Conservation (phyloP, 2,113 vertebrate genomes). For the Lynx canadensis region DNA sequence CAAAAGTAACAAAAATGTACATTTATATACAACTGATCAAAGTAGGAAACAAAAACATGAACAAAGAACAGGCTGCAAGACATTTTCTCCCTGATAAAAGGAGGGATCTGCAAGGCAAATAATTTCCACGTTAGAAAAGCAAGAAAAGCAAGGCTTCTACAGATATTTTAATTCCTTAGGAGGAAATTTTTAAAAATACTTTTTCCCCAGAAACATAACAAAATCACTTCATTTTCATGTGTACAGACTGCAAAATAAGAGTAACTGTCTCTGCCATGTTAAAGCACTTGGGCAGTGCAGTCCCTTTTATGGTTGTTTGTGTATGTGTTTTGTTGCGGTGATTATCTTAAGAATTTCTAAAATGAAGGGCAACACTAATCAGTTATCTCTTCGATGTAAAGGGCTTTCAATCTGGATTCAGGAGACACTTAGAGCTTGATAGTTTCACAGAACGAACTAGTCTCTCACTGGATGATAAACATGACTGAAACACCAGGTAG, state of each 20-base stretch:
- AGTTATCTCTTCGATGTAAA: background rate
- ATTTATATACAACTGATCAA: slow-evolving; percentile 60
- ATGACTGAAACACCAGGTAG: background rate
- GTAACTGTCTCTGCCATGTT: background rate
- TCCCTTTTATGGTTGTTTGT: background rate
- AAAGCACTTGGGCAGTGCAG: background rate
- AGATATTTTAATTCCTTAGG: slow-evolving; percentile 49
- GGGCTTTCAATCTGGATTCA: slow-evolving; percentile 46
- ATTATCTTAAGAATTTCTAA: slow-evolving; percentile 56
- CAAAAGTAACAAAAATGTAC: slow-evolving; percentile 55
- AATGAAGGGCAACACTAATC: slow-evolving; percentile 62
- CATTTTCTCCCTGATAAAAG: slow-evolving; percentile 53
- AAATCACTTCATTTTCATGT: slow-evolving; percentile 19
- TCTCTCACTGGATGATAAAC: background rate
- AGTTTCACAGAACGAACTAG: background rate
- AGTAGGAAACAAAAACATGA: slow-evolving; percentile 70
- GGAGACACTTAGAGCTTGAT: background rate
- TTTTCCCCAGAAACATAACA: slow-evolving; percentile 52
- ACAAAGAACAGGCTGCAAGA: slow-evolving; percentile 63
- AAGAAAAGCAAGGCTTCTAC: slow-evolving; percentile 69
- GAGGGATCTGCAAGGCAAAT: slow-evolving; percentile 62
- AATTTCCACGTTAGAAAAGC: slow-evolving; percentile 56
- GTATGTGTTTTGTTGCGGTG: background rate
- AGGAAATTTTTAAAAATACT: slow-evolving; percentile 65
- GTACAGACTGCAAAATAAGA: background rate